A percentile compares a stretch with the other conserved stretches of the same genome.
phyloP scores from a whole-genome alignment of 1,140 invertebrate genomes.

The Galleria mellonella region DNA sequence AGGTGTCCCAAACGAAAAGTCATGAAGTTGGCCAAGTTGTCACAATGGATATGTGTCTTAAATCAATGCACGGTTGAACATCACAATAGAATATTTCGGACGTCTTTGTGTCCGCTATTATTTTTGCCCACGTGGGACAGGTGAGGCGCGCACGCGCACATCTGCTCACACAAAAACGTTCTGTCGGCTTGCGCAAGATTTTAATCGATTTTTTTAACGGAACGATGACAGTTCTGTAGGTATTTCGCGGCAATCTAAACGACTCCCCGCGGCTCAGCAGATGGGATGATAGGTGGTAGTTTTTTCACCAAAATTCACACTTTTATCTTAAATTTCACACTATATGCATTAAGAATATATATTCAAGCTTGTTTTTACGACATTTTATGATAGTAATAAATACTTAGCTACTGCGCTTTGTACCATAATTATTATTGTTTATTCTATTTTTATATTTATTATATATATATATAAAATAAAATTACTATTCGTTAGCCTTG shows the following conservation, averaged over 20 bases:
- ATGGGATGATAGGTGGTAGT: no score
- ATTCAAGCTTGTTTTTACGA: no score
- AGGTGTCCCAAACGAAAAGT: neutral
- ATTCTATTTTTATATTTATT: no score
- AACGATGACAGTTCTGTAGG: constrained; percentile 53
- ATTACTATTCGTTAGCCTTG: no score
- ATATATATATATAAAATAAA: no score
- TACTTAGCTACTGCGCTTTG: no score
- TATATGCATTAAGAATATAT: no score
- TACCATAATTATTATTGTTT: no score
- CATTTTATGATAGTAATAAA: no score
- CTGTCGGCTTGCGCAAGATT: constrained; percentile 62
- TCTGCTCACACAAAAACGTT: constrained; percentile 39
- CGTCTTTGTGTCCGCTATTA: constrained; percentile 40
- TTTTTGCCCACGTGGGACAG: constrained; percentile 64
- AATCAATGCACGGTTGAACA: constrained; percentile 42
- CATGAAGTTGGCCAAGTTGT: neutral
- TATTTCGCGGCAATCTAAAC: constrained; percentile 48
- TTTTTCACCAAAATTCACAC: constrained; percentile 17
- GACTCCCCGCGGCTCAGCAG: constrained; percentile 29
- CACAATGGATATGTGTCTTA: constrained; percentile 20
- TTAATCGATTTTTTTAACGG: constrained; percentile 51
- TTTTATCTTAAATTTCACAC: constrained; percentile 9
- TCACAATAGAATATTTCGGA: constrained; percentile 44
- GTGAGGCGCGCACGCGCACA: constrained; percentile 61